Conservation (phyloP, 2,797 vertebrate genomes). For the Gallinago solitaria region DNA sequence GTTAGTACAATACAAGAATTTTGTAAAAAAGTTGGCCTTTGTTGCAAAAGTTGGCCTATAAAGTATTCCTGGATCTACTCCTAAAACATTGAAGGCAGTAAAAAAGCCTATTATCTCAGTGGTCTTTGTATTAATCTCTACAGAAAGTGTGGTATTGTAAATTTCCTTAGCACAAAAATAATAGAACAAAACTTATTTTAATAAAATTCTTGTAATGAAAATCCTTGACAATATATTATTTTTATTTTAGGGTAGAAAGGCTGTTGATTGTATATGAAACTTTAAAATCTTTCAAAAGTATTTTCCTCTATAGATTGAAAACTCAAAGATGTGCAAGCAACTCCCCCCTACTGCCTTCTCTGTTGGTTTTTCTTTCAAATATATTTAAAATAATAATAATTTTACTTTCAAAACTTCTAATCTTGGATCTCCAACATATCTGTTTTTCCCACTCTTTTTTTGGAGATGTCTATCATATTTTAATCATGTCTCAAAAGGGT, state of each 20-base stretch:
- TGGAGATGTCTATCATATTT: not conserved
- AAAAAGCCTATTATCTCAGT: not conserved
- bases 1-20: too few relatives aligned
- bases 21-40: too few relatives aligned
- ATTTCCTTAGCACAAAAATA: not conserved
- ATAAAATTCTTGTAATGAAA: not conserved
- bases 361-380: not conserved
- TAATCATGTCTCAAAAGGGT: not conserved
- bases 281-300: not conserved
- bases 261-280: not conserved
- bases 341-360: not conserved
- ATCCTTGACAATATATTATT: not conserved
- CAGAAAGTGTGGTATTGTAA: not conserved
- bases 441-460: not conserved
- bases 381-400: not conserved
- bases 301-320: not conserved
- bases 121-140: not conserved
- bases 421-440: not conserved
- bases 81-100: not conserved
- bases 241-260: not conserved
- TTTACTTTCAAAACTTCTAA: not conserved
- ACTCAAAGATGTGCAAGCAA: not conserved
- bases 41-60: not conserved
- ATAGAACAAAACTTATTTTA: not conserved
- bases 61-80: not conserved